Percentiles rank a stretch among this genome's conserved stretches.
phyloP scores from a whole-genome alignment of 2,113 vertebrate genomes.

The Oryzias javanicus region DNA sequence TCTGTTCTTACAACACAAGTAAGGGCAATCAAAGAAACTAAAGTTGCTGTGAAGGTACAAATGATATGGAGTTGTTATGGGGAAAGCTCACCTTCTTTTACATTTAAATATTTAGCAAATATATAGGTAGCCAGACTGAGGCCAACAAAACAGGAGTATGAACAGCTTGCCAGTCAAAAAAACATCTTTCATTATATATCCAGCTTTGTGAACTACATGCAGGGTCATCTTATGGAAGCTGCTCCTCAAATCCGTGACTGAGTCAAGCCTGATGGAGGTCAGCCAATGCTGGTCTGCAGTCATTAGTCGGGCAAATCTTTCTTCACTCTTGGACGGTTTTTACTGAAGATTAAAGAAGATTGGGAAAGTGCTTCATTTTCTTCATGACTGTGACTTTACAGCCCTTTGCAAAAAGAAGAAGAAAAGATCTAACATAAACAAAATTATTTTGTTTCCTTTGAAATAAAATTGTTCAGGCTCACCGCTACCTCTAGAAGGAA shows the following conservation, averaged over 20 bases:
- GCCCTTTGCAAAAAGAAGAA: not conserved
- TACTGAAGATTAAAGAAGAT: not conserved
- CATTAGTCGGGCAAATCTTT: not conserved
- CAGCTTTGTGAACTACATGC: not conserved
- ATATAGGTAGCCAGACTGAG: not conserved
- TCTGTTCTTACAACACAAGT: conserved; percentile 8
- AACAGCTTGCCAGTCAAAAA: too few species aligned
- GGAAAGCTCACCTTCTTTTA: conserved; percentile 10
- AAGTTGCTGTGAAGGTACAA: conserved; percentile 1
- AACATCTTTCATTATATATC: too few species aligned
- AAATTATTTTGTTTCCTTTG: too few species aligned
- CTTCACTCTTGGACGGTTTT: not conserved
- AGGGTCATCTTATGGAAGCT: not conserved
- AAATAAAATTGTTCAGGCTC: too few species aligned
- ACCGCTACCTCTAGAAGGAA: too few species aligned
- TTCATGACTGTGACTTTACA: too few species aligned
- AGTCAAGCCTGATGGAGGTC: not conserved
- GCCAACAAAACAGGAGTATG: not conserved
- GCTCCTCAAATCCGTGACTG: not conserved
- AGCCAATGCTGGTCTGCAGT: not conserved
- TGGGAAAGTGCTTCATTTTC: not conserved
- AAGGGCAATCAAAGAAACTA: not conserved
- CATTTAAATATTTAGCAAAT: not conserved
- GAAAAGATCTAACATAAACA: too few species aligned
- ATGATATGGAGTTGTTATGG: conserved; percentile 12